These are phyloP conservation scores for Trilocha varians DNA, from an alignment of 2,888 invertebrate genomes.

Conservation along the genomic window DNA sequence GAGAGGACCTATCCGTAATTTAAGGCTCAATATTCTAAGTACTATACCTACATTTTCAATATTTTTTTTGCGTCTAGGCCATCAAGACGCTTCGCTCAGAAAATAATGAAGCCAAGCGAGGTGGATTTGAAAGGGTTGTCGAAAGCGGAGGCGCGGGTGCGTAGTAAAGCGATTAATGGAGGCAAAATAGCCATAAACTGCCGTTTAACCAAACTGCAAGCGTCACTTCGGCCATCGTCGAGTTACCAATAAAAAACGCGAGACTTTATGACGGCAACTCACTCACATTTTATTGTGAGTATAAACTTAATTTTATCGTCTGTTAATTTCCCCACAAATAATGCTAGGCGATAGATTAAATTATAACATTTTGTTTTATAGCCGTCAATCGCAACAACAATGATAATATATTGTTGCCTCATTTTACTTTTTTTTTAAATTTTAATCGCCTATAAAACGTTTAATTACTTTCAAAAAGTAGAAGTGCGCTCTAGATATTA, in stretches of 20 bases:
- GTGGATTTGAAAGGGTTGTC: conserved; percentile 42
- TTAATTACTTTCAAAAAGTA: no score
- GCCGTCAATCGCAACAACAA: conserved; percentile 51
- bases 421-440: no score
- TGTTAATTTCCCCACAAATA: conserved; percentile 74
- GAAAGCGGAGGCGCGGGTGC: conserved; percentile 55
- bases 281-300: conserved; percentile 74
- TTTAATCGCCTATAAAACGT: no score
- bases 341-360: conserved; percentile 64
- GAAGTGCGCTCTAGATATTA: no score
- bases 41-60: no score
- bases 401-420: no score
- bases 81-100: not conserved
- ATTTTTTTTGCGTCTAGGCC: no score
- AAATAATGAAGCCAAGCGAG: not conserved
- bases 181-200: conserved; percentile 72
- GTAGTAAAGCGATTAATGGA: conserved; percentile 73
- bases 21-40: no score
- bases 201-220: conserved; percentile 74
- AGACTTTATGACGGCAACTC: conserved; percentile 74
- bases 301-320: conserved; percentile 74
- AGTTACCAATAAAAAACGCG: conserved; percentile 72
- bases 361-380: conserved; percentile 59
- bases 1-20: no score
- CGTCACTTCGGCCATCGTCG: conserved; percentile 64